A percentile compares a stretch with the other conserved stretches of the same genome.
Conservation (phyloP, 35 echinoderm and acorn worm species). For the Apostichopus californicus region DNA sequence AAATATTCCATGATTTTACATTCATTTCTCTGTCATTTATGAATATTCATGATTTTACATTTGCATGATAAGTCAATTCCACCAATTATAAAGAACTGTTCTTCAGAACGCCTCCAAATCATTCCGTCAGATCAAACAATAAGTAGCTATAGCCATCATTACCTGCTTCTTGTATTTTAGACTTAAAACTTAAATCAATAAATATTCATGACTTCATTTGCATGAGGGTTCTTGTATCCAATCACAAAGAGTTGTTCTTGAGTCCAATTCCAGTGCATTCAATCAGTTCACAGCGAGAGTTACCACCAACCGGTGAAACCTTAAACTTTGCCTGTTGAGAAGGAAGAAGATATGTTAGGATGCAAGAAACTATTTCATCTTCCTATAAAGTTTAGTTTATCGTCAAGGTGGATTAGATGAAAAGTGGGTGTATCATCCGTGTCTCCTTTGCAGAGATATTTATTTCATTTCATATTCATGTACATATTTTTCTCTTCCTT, state of each 20-base stretch:
- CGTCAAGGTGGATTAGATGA: no score
- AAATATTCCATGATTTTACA: no score
- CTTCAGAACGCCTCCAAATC: no score
- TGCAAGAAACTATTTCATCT: not conserved
- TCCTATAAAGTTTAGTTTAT: not conserved
- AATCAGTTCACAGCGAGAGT: slow-evolving; percentile 71
- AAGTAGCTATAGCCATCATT: no score
- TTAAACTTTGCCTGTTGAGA: slow-evolving; percentile 86
- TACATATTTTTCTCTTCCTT: not conserved
- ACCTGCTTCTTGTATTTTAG: no score
- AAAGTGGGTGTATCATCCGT: not conserved
- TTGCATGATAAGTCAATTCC: no score
- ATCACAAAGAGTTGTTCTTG: slow-evolving; percentile 45
- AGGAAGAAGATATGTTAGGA: not conserved
- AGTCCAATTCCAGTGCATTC: slow-evolving; percentile 94
- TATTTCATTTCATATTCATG: not conserved
- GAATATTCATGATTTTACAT: no score
- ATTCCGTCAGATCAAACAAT: no score
- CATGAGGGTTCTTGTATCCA: not conserved
- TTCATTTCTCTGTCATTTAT: no score
- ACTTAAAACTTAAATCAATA: no score
- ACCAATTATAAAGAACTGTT: no score
- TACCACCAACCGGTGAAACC: slow-evolving; percentile 50
- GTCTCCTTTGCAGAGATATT: not conserved
- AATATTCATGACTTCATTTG: no score